Percentiles rank a stretch among this genome's conserved stretches.
Evolutionary conservation across 2,797 vertebrate species (phyloP).

Genomic region (Lycodopsis pacificus): DNA sequence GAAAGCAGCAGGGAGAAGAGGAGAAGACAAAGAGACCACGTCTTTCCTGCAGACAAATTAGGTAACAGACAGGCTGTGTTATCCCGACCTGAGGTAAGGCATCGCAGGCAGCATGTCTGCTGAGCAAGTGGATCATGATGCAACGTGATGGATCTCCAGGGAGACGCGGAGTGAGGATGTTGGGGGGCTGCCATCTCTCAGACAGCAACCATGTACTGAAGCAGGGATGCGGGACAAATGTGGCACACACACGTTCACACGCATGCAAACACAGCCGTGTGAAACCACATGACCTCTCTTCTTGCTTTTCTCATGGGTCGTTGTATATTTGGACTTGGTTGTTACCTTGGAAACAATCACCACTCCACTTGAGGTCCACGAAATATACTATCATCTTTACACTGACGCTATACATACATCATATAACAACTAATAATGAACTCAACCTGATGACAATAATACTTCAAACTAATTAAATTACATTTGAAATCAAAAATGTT

Average conservation of each 20-base stretch:
- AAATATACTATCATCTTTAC: neutral
- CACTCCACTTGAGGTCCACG: neutral
- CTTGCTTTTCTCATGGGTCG: neutral
- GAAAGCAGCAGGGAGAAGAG: slow-evolving; percentile 19
- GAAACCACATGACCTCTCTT: neutral
- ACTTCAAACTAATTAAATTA: neutral
- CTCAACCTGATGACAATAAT: neutral
- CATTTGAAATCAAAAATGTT: neutral
- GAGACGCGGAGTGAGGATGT: slow-evolving; percentile 50
- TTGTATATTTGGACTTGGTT: neutral
- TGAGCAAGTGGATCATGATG: slow-evolving; percentile 75
- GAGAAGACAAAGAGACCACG: slow-evolving; percentile 2
- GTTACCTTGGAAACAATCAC: neutral
- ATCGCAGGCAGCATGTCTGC: slow-evolving; percentile 71
- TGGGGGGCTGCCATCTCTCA: slow-evolving; percentile 48
- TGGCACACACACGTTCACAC: neutral
- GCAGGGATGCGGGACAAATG: slow-evolving; percentile 12
- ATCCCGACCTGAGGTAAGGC: slow-evolving; percentile 67
- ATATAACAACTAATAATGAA: neutral
- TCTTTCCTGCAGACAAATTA: slow-evolving; percentile 73
- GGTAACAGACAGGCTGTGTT: slow-evolving; percentile 60
- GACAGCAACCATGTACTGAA: slow-evolving; percentile 35
- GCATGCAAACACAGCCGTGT: neutral
- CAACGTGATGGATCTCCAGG: slow-evolving; percentile 70
- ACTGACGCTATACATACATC: neutral